A percentile compares a stretch with the other conserved stretches of the same genome.
Conservation (phyloP, 2,797 vertebrate genomes). For the Typhlichthys eigenmanni region DNA sequence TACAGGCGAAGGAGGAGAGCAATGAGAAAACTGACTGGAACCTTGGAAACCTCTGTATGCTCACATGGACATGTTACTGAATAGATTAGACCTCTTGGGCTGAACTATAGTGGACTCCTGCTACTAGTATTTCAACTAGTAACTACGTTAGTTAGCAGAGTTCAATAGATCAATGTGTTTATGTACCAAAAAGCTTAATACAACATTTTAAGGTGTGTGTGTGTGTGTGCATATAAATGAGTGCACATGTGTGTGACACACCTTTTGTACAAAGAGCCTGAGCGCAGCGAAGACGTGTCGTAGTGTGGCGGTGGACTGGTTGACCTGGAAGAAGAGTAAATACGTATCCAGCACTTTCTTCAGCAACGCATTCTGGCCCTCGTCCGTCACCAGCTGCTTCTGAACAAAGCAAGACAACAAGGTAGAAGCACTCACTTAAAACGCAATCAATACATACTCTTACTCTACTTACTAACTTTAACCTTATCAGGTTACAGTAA, state of each 20-base stretch:
- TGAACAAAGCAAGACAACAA: conserved; percentile 55
- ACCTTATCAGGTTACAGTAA: background rate
- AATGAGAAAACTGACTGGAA: background rate
- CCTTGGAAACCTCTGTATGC: background rate
- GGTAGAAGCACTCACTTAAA: conserved; percentile 1
- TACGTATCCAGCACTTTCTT: conserved; percentile 98
- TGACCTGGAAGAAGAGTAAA: conserved; percentile 96
- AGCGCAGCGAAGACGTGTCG: conserved; percentile 92
- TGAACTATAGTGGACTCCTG: background rate
- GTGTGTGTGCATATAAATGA: background rate
- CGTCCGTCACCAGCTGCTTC: conserved; percentile 91
- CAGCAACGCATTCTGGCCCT: conserved; percentile 93
- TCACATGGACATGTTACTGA: background rate
- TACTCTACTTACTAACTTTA: too few relatives aligned
- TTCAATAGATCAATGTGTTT: background rate
- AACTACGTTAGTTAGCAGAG: background rate
- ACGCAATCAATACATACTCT: background rate
- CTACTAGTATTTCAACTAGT: too few relatives aligned
- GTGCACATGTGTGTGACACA: conserved; percentile 42
- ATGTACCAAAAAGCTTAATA: background rate
- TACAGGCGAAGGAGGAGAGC: conserved; percentile 45
- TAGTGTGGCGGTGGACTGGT: conserved; percentile 90
- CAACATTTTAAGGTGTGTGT: background rate
- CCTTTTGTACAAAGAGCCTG: conserved; percentile 94
- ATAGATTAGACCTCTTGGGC: background rate